Evolutionary conservation across 1,140 invertebrate species (phyloP).

Genomic region (Harlomillsia oculata): DNA sequence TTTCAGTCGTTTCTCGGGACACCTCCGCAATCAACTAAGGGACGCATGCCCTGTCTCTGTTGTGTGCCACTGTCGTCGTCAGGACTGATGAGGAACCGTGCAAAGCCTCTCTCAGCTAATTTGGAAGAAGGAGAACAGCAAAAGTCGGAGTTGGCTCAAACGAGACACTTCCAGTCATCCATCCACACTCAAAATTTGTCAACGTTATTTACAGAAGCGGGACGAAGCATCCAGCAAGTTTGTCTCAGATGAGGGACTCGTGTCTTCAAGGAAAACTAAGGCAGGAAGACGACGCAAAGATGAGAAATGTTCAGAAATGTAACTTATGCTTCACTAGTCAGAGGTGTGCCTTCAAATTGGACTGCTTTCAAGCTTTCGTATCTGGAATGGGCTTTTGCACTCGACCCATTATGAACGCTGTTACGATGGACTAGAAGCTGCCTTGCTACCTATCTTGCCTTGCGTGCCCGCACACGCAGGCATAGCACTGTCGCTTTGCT

Average conservation of each 20-base stretch:
- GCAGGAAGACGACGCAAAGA: no score
- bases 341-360: constrained; percentile 21
- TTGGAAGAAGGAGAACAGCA: not conserved
- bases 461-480: not conserved
- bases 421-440: not conserved
- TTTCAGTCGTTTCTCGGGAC: no score
- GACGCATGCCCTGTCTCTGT: no score
- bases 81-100: no score
- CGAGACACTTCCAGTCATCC: constrained; percentile 17
- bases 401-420: no score
- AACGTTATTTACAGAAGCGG: constrained; percentile 7
- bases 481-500: not conserved
- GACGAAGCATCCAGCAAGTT: no score
- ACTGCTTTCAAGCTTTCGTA: constrained; percentile 19
- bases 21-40: no score
- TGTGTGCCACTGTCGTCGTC: no score
- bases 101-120: not conserved
- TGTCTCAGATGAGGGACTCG: no score
- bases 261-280: no score
- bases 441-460: not conserved
- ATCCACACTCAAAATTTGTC: constrained; percentile 29
- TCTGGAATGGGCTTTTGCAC: no score
- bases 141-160: not conserved
- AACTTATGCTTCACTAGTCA: not conserved
- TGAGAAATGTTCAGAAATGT: no score